Percentiles rank a stretch among this genome's conserved stretches.
Evolutionary conservation across 2,113 vertebrate species (phyloP).

Genomic region (Dunckerocampus dactyliophorus): DNA sequence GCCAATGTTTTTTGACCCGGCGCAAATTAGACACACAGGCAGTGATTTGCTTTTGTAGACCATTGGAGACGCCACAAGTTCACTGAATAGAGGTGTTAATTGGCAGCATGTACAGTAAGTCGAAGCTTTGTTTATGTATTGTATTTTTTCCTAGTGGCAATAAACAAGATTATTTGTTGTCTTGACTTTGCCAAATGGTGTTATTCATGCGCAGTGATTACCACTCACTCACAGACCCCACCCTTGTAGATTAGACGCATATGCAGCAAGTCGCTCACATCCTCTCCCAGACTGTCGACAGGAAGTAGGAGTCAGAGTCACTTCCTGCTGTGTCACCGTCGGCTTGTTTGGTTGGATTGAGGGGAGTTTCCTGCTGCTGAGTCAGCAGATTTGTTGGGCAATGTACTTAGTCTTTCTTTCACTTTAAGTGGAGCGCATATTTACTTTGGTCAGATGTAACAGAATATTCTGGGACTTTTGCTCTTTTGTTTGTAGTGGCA

Average conservation of each 20-base stretch:
- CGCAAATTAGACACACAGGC: no score
- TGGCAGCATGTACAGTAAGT: no score
- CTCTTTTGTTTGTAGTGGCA: no score
- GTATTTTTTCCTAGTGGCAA: not conserved
- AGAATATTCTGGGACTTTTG: not conserved
- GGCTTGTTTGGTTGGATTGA: constrained; percentile 45
- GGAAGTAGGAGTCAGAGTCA: constrained; percentile 58
- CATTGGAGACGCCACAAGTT: no score
- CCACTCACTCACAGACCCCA: constrained; percentile 26
- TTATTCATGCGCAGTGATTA: constrained; percentile 47
- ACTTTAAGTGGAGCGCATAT: not conserved
- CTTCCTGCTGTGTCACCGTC: constrained; percentile 69
- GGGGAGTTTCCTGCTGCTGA: constrained; percentile 57
- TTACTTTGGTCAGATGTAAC: not conserved
- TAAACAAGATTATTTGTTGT: not conserved
- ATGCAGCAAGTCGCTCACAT: constrained; percentile 36
- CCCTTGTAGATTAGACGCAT: constrained; percentile 25
- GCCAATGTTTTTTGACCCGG: no score
- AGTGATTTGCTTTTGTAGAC: no score
- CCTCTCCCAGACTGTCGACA: constrained; percentile 44
- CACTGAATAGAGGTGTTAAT: no score
- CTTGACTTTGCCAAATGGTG: constrained; percentile 9
- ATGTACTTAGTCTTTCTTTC: not conserved
- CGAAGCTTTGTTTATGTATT: not conserved
- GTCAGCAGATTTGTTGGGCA: constrained; percentile 33